Percentiles rank a stretch among this genome's conserved stretches.
Evolutionary conservation across 2,888 invertebrate genomes (phyloP).

Genomic region (Scaptomyza flava): DNA sequence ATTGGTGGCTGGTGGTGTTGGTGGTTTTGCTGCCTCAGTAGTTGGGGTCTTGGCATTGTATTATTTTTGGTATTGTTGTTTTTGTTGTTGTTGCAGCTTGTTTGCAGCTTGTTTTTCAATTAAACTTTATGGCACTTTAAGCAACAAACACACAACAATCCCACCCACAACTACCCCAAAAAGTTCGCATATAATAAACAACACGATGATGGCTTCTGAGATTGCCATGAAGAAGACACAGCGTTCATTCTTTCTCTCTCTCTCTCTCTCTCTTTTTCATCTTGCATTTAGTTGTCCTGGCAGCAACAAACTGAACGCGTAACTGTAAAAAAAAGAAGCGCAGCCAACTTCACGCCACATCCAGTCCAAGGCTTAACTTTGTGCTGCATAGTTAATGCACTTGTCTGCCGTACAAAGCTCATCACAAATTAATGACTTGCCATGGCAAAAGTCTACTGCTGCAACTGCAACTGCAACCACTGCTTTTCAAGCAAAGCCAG

Average conservation of each 20-base stretch:
- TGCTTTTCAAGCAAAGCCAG: background rate
- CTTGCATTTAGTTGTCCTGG: slow-evolving; percentile 32
- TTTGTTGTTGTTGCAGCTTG: slow-evolving; percentile 35
- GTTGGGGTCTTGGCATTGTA: slow-evolving; percentile 48
- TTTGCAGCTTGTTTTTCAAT: slow-evolving; percentile 74
- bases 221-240: slow-evolving; percentile 28
- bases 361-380: slow-evolving; percentile 31
- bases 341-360: slow-evolving; percentile 49
- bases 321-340: slow-evolving; percentile 18
- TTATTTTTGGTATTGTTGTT: slow-evolving; percentile 15
- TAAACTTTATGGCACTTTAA: slow-evolving; percentile 78
- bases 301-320: slow-evolving; percentile 42
- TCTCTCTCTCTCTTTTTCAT: background rate
- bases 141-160: slow-evolving; percentile 44
- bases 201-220: slow-evolving; percentile 34
- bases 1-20: too few relatives aligned
- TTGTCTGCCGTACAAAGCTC: slow-evolving; percentile 25
- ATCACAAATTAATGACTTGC: slow-evolving; percentile 27
- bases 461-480: background rate
- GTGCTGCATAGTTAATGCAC: slow-evolving; percentile 40
- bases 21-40: slow-evolving; percentile 6
- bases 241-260: background rate
- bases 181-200: slow-evolving; percentile 41
- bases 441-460: background rate
- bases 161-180: background rate